Conservation (phyloP, 1,140 invertebrate species). For the Eriocheir sinensis region DNA sequence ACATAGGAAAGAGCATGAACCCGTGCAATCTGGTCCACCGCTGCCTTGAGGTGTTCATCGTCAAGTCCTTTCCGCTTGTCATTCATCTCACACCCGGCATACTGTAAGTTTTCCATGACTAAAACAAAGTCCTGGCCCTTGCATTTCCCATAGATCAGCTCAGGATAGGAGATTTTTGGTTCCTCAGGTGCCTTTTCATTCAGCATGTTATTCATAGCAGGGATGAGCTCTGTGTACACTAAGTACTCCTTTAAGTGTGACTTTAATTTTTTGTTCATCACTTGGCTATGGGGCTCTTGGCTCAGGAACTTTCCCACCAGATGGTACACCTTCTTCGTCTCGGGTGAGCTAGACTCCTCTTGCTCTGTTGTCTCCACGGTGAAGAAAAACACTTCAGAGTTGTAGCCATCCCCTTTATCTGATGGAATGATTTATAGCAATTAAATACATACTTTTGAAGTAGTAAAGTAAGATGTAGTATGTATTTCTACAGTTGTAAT, state of each 20-base stretch:
- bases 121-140: background rate
- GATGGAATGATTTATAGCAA: too few relatives aligned
- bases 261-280: background rate
- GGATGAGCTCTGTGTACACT: constrained; percentile 40
- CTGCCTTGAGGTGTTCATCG: background rate
- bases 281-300: background rate
- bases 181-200: constrained; percentile 27
- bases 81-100: background rate
- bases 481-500: too few relatives aligned
- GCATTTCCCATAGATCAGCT: constrained; percentile 44
- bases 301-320: constrained; percentile 45
- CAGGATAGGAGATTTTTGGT: background rate
- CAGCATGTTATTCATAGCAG: constrained; percentile 35
- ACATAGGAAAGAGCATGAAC: constrained; percentile 49
- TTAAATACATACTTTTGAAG: too few relatives aligned
- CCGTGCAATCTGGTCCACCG: constrained; percentile 20
- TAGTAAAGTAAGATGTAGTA: too few relatives aligned
- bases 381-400: constrained; percentile 48
- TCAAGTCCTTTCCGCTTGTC: constrained; percentile 57
- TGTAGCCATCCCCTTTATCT: constrained; percentile 37
- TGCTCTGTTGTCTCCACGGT: background rate
- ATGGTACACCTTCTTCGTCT: background rate
- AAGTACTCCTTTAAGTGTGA: background rate
- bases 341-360: background rate
- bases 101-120: constrained; percentile 50